These are phyloP conservation scores for Platysternon megacephalum DNA, from an alignment of 2,113 vertebrate species.

Conservation along the genomic window DNA sequence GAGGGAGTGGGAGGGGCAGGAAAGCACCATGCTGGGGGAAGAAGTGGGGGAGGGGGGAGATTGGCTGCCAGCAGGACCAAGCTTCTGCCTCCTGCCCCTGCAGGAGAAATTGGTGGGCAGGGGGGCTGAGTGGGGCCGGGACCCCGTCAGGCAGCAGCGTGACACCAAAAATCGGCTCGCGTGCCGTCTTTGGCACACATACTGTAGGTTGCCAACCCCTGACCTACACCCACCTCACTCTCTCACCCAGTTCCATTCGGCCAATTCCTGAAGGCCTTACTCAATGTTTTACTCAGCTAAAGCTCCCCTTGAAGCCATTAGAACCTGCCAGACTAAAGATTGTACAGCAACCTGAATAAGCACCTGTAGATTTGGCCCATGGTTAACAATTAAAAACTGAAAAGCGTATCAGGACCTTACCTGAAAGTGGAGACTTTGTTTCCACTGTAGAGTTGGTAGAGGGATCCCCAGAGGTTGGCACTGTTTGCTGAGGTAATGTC, in stretches of 20 bases:
- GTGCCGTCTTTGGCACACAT: too few relatives aligned
- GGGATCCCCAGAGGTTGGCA: not conserved
- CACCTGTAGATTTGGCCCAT: not conserved
- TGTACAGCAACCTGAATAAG: not conserved
- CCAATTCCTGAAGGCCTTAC: not conserved
- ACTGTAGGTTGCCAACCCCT: too few relatives aligned
- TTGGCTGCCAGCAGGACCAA: too few relatives aligned
- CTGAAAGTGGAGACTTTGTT: not conserved
- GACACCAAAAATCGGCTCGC: too few relatives aligned
- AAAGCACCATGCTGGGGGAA: too few relatives aligned
- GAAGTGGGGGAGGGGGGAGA: too few relatives aligned
- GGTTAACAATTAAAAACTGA: not conserved
- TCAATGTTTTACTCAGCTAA: not conserved
- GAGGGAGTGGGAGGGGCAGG: too few relatives aligned
- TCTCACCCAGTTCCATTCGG: not conserved
- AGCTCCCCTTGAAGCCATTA: not conserved
- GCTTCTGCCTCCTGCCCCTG: too few relatives aligned
- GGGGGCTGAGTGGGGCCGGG: too few relatives aligned
- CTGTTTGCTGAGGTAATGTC: not conserved
- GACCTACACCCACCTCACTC: too few relatives aligned
- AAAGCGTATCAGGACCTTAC: not conserved
- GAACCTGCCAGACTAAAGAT: not conserved
- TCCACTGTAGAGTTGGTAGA: conserved; percentile 4
- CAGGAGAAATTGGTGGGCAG: too few relatives aligned
- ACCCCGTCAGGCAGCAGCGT: too few relatives aligned